Conservation (phyloP, 1,140 invertebrate genomes). For the Sesamia nonagrioides region DNA sequence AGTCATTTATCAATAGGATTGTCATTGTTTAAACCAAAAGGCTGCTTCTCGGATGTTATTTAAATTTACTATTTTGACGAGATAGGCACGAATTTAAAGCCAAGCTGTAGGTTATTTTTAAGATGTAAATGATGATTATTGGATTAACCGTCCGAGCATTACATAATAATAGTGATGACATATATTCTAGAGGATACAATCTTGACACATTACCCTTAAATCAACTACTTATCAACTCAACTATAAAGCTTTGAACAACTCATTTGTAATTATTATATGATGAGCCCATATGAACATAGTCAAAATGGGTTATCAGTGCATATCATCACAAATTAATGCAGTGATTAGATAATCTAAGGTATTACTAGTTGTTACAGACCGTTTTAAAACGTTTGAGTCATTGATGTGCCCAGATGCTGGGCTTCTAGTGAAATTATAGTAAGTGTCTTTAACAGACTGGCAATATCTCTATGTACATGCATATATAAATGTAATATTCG, state of each 20-base stretch:
- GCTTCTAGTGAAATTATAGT: constrained; percentile 86
- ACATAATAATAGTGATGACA: constrained; percentile 84
- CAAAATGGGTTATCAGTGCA: constrained; percentile 84
- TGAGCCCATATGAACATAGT: constrained; percentile 77
- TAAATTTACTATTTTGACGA: constrained; percentile 80
- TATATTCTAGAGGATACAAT: constrained; percentile 77
- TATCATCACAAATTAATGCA: constrained; percentile 87
- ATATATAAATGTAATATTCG: constrained; percentile 85
- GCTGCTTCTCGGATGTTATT: constrained; percentile 84
- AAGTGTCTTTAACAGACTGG: constrained; percentile 86
- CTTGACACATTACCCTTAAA: constrained; percentile 77
- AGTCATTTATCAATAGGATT: constrained; percentile 83
- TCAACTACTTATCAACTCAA: constrained; percentile 74
- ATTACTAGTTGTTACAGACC: constrained; percentile 86
- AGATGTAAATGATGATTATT: constrained; percentile 82
- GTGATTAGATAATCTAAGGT: constrained; percentile 87
- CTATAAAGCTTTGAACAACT: constrained; percentile 73
- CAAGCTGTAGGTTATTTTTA: constrained; percentile 84
- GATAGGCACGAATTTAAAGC: constrained; percentile 86
- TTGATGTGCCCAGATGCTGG: constrained; percentile 84
- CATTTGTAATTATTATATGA: constrained; percentile 68
- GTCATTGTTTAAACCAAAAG: constrained; percentile 83
- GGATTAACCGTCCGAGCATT: constrained; percentile 86
- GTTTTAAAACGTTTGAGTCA: constrained; percentile 85
- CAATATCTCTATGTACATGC: constrained; percentile 85